Conservation (phyloP, 1,140 invertebrate genomes). For the Calycopis cecrops region DNA sequence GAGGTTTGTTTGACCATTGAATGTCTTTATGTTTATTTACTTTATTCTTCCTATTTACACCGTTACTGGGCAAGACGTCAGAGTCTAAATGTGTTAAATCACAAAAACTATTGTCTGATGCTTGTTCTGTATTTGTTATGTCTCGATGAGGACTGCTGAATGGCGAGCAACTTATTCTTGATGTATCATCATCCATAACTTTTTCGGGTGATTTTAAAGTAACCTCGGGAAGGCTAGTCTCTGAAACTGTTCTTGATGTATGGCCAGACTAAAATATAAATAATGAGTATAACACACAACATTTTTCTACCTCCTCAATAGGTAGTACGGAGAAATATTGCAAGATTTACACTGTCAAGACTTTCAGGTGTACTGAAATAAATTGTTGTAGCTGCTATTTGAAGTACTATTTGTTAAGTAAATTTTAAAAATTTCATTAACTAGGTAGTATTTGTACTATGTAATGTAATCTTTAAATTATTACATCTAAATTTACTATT, state of each 20-base stretch:
- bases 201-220: conserved; percentile 27
- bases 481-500: too few species aligned
- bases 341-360: too few species aligned
- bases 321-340: too few species aligned
- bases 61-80: conserved; percentile 23
- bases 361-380: too few species aligned
- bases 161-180: conserved; percentile 49
- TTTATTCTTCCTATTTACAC: conserved; percentile 16
- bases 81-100: conserved; percentile 26
- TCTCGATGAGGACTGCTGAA: conserved; percentile 46
- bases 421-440: too few species aligned
- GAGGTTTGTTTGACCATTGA: conserved; percentile 11
- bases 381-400: too few species aligned
- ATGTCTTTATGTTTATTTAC: conserved; percentile 10
- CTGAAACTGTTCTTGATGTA: conserved; percentile 26
- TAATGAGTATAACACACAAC: conserved; percentile 16
- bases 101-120: conserved; percentile 18
- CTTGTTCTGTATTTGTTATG: conserved; percentile 35
- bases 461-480: too few species aligned
- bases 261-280: conserved; percentile 22
- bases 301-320: neutral
- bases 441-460: too few species aligned
- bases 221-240: conserved; percentile 24
- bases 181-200: conserved; percentile 24
- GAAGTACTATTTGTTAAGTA: too few species aligned